Conservation (phyloP, 2,797 vertebrate species). For the Acipenser oxyrinchus region DNA sequence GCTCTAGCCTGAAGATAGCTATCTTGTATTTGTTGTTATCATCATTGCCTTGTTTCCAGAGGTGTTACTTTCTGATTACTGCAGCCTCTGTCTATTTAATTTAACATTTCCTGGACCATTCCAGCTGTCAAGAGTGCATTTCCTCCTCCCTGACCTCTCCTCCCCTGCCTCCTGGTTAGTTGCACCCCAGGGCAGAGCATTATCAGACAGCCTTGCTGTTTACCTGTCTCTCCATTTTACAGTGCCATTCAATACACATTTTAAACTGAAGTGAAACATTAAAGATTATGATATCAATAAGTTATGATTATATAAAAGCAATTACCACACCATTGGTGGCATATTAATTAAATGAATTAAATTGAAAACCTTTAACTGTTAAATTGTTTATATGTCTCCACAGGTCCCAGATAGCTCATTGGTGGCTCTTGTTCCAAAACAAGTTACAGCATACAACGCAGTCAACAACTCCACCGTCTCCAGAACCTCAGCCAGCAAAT, state of each 20-base stretch:
- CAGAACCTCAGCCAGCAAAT: constrained; percentile 93
- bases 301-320: too few species aligned
- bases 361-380: too few species aligned
- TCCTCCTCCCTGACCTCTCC: constrained; percentile 26
- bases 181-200: constrained; percentile 21
- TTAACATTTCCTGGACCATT: constrained; percentile 18
- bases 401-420: constrained; percentile 90
- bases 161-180: background rate
- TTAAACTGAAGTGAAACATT: too few species aligned
- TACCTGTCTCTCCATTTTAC: constrained; percentile 13
- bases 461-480: constrained; percentile 97
- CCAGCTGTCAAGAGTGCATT: constrained; percentile 27
- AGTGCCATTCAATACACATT: too few species aligned
- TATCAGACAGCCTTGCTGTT: constrained; percentile 37
- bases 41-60: background rate
- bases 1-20: constrained; percentile 12
- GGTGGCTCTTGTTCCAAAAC: constrained; percentile 93
- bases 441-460: constrained; percentile 93
- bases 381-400: constrained; percentile 11
- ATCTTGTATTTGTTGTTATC: background rate
- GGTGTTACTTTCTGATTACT: background rate
- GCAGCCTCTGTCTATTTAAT: background rate
- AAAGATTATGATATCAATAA: too few species aligned
- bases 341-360: too few species aligned
- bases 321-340: too few species aligned